Base-by-base conservation (phyloP, 2,113 vertebrate genomes). In the Bungarus multicinctus region DNA sequence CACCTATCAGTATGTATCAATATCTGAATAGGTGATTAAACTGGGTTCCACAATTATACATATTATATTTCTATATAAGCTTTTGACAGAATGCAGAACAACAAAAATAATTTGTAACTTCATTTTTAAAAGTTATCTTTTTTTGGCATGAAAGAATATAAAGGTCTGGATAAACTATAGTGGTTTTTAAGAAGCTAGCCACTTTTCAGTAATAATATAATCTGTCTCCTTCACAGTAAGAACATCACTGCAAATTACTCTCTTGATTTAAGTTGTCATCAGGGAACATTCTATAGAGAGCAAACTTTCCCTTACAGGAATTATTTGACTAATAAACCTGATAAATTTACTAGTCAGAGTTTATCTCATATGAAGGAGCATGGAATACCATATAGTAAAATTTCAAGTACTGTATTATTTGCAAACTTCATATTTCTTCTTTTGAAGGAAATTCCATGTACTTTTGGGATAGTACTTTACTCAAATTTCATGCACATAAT, bases 81-180 rank as follows among this genome's bases (percentile, higher is more conserved):
- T 20, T 87, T 92, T 92, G 45, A 22, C 69, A 23, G 34, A 88
- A 92, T 53, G 57, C 43, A 34, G 69, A 88, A 25, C 5, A 18
- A 53, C 3, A 4, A 20, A n/a, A 92, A 87, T 23, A 39, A 69
- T 53, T n/a, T 81, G 30, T 53, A 50, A 34, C 30, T 90, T 91
- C 50, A 50, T 39, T 50, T 64, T 54, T 50, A 58, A 88, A 12
- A 54, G 20, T 2, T 88, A 54, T 22, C 27, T 52, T 64, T 60
- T 47, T 20, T 34, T 20, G n/a, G 45, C 23, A 52, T 88, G 91
- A 20, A 34, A 64, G 57, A 60, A 10, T 88, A 39, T 22, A 30
- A 86, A 87, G 64, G 52, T 88, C 91, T 55, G 87, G 91, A 91
- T 91, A n/a, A 87, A 60, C 39, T 64, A 45, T 85, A 74, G 50